These are phyloP conservation scores for Delia radicum DNA, from an alignment of 1,140 invertebrate genomes.

Conservation along the genomic window DNA sequence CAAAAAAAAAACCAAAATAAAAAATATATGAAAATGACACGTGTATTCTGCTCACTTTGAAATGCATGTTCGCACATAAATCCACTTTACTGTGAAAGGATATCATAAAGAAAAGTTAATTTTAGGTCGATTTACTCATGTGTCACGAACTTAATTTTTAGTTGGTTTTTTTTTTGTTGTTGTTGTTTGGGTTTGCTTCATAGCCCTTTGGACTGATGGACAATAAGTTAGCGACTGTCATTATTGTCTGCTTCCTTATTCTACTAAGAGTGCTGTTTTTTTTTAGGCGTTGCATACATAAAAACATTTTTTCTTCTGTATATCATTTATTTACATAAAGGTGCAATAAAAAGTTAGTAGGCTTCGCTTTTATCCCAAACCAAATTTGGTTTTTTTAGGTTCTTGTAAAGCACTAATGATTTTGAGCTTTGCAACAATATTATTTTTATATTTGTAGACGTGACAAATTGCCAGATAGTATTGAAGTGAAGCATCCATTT, in stretches of 20 bases:
- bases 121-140: slow-evolving; percentile 11
- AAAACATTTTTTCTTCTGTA: neutral
- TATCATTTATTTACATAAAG: neutral
- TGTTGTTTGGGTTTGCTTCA: neutral
- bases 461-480: slow-evolving; percentile 55
- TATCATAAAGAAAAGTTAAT: slow-evolving; percentile 11
- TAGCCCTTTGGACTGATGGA: neutral
- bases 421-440: neutral
- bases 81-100: neutral
- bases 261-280: neutral
- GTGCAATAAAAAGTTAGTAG: neutral
- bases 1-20: neutral
- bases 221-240: slow-evolving; percentile 3
- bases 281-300: neutral
- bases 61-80: slow-evolving; percentile 18
- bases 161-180: neutral
- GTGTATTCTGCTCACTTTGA: slow-evolving; percentile 4
- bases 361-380: neutral
- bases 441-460: slow-evolving; percentile 33
- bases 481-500: slow-evolving; percentile 46
- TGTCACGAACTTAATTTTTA: slow-evolving; percentile 15
- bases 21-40: neutral
- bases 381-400: neutral
- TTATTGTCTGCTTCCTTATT: slow-evolving; percentile 20
- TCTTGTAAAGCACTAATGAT: neutral